phyloP scores from a whole-genome alignment of 2,888 invertebrate genomes.

The Blastobasis lacticolella region DNA sequence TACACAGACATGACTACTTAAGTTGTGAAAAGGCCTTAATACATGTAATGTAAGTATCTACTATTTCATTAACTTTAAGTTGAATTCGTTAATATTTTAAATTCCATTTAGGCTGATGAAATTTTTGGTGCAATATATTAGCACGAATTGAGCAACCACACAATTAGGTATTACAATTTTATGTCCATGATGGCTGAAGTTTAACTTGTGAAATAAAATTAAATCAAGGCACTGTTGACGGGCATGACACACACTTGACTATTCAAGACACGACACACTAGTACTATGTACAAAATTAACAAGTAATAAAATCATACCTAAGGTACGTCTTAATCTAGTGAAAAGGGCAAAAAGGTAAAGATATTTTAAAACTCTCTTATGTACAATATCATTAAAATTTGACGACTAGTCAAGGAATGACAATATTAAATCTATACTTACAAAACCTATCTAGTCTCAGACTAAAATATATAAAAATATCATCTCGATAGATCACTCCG shows the following conservation, averaged over 20 bases:
- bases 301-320: no score
- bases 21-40: neutral
- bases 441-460: constrained; percentile 12
- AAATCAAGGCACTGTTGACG: constrained; percentile 7
- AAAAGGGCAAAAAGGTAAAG: constrained; percentile 30
- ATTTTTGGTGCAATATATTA: no score
- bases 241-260: neutral
- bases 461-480: constrained; percentile 30
- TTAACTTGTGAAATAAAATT: neutral
- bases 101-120: no score
- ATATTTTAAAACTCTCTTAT: constrained; percentile 9
- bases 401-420: constrained; percentile 41
- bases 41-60: no score
- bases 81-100: no score
- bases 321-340: constrained; percentile 16
- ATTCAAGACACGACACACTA: neutral
- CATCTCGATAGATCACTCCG: constrained; percentile 16
- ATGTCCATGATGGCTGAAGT: no score
- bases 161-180: neutral
- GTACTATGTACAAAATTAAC: neutral
- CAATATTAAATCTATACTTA: constrained; percentile 19
- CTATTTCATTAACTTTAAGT: no score
- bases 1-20: neutral
- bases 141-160: neutral
- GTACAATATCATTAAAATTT: constrained; percentile 20